Evolutionary conservation across 2,113 vertebrate species (phyloP), one percentile per base, ranked within the genome.

Genomic region (Crocuta crocuta): DNA sequence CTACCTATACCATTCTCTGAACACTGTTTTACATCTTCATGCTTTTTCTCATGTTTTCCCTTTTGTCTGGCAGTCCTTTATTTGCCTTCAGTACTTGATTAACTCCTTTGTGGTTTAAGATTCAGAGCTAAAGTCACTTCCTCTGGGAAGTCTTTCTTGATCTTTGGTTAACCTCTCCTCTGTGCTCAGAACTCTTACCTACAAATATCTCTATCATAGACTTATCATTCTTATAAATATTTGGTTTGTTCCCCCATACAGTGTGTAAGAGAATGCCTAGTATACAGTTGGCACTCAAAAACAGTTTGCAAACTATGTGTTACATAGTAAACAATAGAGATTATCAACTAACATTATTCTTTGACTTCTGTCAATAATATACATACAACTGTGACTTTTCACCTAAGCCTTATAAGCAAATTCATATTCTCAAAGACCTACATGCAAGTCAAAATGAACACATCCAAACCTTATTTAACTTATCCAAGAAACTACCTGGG

Each of bases 351-450:
- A 88, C 10, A 83, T 80, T 89, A 89, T 68, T 68, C 68, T 33
- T 83, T 82, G 19, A 35, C n/a, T 83, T 93, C 35, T 88, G 33
- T 43, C 50, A 55, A 93, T 96, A 89, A 89, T 39, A 92, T 76
- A 74, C 21, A 82, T 76, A 35, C 4, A 81, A 87, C 35, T 87
- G 6, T 87, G 31, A 89, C 66, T 68, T 91, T 86, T 74, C 76
- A 88, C 48, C 26, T 82, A 55, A 84, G 50, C 12, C 28, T 65
- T 91, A 73, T 2, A 74, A 55, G 45, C 65, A 66, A 45, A 91
- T 88, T 86, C 79, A 94, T 87, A 74, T 82, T 87, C 53, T 58
- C 10, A 91, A 96, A 94, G 55, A 87, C 74, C 35, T 58, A 81
- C 19, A 58, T 16, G 15, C 58, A 82, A 81, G 70, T 82, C 45